Conservation (phyloP, 2,888 invertebrate species). For the Diogma glabrata region DNA sequence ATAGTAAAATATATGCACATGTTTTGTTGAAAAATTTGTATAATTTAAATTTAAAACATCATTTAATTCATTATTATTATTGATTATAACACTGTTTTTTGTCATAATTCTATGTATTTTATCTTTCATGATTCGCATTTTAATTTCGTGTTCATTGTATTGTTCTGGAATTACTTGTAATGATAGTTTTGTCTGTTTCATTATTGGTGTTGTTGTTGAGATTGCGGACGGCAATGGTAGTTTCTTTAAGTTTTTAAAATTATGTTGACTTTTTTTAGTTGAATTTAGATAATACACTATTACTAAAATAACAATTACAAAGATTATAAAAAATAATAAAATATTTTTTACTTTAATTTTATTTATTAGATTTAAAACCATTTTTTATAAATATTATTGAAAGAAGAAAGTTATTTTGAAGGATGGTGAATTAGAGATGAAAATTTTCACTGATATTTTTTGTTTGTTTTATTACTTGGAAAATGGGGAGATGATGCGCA, state of each 20-base stretch:
- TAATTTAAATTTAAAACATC: conserved; percentile 20
- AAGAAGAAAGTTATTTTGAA: no score
- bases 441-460: no score
- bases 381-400: no score
- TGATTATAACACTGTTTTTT: conserved; percentile 16
- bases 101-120: conserved; percentile 29
- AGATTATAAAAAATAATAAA: not conserved
- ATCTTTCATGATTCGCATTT: conserved; percentile 31
- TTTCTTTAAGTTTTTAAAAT: not conserved
- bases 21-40: conserved; percentile 21
- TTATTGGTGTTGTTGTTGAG: not conserved
- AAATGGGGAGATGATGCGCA: no score
- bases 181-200: not conserved
- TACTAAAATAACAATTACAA: not conserved
- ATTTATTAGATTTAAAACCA: not conserved
- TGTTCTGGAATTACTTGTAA: conserved; percentile 31
- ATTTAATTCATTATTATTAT: conserved; percentile 21
- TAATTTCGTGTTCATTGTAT: conserved; percentile 34
- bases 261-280: conserved; percentile 1
- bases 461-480: no score
- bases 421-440: no score
- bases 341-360: conserved; percentile 9
- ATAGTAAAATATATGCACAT: conserved; percentile 35
- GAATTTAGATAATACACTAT: conserved; percentile 2
- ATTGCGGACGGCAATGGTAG: not conserved